These are phyloP conservation scores for Morone chrysops DNA, from an alignment of 2,113 vertebrate species.

Conservation along the genomic window DNA sequence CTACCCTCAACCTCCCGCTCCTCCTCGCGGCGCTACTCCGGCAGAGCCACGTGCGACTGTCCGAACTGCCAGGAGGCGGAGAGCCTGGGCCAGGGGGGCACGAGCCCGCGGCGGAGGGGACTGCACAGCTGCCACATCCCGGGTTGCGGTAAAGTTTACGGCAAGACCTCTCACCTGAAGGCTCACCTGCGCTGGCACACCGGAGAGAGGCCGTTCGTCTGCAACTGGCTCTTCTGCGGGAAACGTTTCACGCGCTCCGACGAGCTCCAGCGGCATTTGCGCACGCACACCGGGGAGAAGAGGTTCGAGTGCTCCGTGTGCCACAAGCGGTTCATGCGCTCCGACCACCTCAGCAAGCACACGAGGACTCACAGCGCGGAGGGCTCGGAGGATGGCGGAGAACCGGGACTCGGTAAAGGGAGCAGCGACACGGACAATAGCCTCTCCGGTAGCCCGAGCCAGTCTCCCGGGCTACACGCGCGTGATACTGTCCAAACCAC, in stretches of 20 bases:
- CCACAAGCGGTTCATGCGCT: constrained; percentile 95
- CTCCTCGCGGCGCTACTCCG: constrained; percentile 87
- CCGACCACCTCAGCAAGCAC: constrained; percentile 94
- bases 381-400: constrained; percentile 76
- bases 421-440: constrained; percentile 94
- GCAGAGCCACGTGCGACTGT: constrained; percentile 92
- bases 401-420: constrained; percentile 82
- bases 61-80: constrained; percentile 94
- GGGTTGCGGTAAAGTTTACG: constrained; percentile 93
- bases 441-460: constrained; percentile 88
- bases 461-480: constrained; percentile 86
- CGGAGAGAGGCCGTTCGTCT: constrained; percentile 93
- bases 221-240: constrained; percentile 95
- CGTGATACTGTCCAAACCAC: constrained; percentile 71
- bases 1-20: constrained; percentile 85
- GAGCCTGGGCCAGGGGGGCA: constrained; percentile 87
- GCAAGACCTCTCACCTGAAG: constrained; percentile 94
- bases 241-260: constrained; percentile 94
- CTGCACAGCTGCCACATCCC: constrained; percentile 95
- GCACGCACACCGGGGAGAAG: constrained; percentile 97
- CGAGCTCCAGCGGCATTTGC: constrained; percentile 93
- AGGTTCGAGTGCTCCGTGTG: constrained; percentile 91
- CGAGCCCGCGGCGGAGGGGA: constrained; percentile 89
- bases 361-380: constrained; percentile 89
- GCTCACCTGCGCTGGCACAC: constrained; percentile 96